These are phyloP conservation scores for Aleiodes testaceus DNA, from an alignment of 2,888 invertebrate genomes.

Conservation along the genomic window DNA sequence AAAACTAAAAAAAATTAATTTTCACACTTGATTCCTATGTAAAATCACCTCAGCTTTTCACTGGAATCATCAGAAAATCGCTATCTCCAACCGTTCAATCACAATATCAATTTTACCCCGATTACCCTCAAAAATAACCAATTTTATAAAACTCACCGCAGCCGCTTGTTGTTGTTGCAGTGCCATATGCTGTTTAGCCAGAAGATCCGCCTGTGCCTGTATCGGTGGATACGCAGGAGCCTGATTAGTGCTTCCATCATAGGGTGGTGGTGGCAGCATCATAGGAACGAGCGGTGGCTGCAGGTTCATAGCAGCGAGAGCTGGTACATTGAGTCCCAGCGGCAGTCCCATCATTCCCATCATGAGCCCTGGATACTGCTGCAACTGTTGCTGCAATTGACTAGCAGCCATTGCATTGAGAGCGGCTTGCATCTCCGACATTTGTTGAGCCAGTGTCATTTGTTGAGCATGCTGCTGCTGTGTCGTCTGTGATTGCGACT, in stretches of 20 bases:
- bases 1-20: too few relatives aligned
- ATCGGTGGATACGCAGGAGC: conserved; percentile 65
- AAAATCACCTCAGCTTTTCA: too few relatives aligned
- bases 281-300: conserved; percentile 93
- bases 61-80: too few relatives aligned
- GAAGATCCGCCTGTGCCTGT: conserved; percentile 72
- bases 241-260: conserved; percentile 74
- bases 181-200: conserved; percentile 83
- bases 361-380: conserved; percentile 93
- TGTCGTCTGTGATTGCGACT: conserved; percentile 57
- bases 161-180: conserved; percentile 75
- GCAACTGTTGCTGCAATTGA: conserved; percentile 87
- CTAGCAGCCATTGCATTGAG: conserved; percentile 83
- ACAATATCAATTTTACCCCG: conserved; percentile 8
- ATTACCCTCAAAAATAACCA: too few relatives aligned
- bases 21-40: too few relatives aligned
- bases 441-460: conserved; percentile 81
- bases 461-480: conserved; percentile 71
- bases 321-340: conserved; percentile 85
- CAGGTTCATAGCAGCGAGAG: conserved; percentile 94
- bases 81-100: too few relatives aligned
- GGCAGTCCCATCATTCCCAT: conserved; percentile 90
- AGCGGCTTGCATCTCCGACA: conserved; percentile 89
- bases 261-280: conserved; percentile 90
- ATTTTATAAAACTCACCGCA: conserved; percentile 60